Conservation (phyloP, 2,113 vertebrate genomes). For the zebrafish (Danio rerio) region DNA sequence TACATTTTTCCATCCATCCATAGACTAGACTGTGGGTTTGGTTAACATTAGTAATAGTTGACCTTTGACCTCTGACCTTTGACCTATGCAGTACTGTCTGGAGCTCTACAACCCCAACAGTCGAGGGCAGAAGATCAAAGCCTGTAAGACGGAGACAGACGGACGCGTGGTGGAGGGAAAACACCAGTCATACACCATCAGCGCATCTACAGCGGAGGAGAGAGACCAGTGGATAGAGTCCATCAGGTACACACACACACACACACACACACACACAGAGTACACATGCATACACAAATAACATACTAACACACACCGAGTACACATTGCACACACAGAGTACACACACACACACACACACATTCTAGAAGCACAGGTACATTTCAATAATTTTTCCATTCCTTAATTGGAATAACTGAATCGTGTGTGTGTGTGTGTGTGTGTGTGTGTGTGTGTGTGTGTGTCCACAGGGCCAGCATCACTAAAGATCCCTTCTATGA, state of each 20-base stretch:
- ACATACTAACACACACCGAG: too few relatives aligned
- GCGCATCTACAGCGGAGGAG: slow-evolving; percentile 85
- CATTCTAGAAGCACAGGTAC: too few relatives aligned
- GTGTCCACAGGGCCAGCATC: slow-evolving; percentile 85
- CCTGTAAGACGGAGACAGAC: slow-evolving; percentile 94
- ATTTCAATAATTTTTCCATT: too few relatives aligned
- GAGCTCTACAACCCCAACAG: slow-evolving; percentile 91
- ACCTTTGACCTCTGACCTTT: neutral
- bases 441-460: neutral
- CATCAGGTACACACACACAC: slow-evolving; percentile 78
- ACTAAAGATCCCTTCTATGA: slow-evolving; percentile 94
- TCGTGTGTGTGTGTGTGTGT: neutral
- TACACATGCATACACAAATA: too few relatives aligned
- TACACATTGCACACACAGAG: too few relatives aligned
- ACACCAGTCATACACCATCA: slow-evolving; percentile 94
- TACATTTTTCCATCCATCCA: too few relatives aligned
- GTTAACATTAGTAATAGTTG: too few relatives aligned
- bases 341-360: too few relatives aligned
- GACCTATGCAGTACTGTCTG: slow-evolving; percentile 85
- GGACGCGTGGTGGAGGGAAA: slow-evolving; percentile 95
- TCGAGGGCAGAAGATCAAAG: slow-evolving; percentile 94
- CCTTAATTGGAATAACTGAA: neutral
- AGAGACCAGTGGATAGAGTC: slow-evolving; percentile 92
- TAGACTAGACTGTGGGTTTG: too few relatives aligned
- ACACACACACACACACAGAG: too few relatives aligned